Base-by-base conservation (phyloP, 1,140 invertebrate genomes). In the Latrodectus geometricus region DNA sequence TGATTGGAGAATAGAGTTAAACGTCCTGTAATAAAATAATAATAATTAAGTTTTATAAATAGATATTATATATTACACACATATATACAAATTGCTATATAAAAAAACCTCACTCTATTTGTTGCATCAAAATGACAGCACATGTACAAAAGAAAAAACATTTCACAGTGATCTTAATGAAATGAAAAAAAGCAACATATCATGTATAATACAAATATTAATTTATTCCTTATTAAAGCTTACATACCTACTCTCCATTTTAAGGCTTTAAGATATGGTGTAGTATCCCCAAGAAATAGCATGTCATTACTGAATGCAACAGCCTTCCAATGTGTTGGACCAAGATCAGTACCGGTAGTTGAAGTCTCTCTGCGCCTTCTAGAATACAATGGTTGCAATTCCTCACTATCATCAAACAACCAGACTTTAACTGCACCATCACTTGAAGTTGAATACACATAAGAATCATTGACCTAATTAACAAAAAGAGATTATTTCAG, bases 371-470 rank as follows among this genome's bases (percentile, higher is more conserved):
- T 79, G 11, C 85, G 76, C 14, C 70, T 87, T 17, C 85, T 72
- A 66, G 77, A 65, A 35, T 87, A 87, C 11, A 87, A 17, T 9
- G 76, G 76, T 20, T 87, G 70, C 17, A 79, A 54, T 65, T 87
- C 85, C n/a, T 70, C 23, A 15, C 65, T 68, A 50, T 87, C 85
- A 17, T 87, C 85, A 50, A 73, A 75, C 9, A 80, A 35, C 85
- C 85, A 87, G 2, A 87, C 85, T 68, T 80, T 87, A 12, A 87
- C 70, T 50, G 76, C 35, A 20, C 85, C 85, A 87, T 87, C 85
- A 48, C 21, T 74, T 52, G 85, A 87, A 35, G 69, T 35, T 21
- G 85, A 73, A 68, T 73, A 80, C 0, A 87, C 21, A 54, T 87
- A 87, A n/a, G 12, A 21, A 23, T 75, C 85, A 17, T 80, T 11